A percentile compares a stretch with the other conserved stretches of the same genome.
Conservation (phyloP, 2,797 vertebrate genomes). For the Protonibea diacanthus region DNA sequence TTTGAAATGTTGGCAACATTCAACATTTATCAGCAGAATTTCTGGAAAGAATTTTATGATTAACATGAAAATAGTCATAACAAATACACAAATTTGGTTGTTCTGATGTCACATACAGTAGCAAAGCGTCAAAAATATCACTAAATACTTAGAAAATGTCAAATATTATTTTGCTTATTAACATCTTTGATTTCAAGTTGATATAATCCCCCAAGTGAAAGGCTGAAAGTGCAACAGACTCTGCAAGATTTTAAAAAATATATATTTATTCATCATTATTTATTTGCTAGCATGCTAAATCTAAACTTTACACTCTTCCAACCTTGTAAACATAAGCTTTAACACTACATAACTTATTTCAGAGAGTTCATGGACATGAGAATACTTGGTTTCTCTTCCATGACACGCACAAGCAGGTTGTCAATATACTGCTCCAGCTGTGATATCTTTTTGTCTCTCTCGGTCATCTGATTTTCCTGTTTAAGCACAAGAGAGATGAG, state of each 20-base stretch:
- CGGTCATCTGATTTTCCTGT: slow-evolving; percentile 89
- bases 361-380: slow-evolving; percentile 82
- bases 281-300: slow-evolving; percentile 4
- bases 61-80: slow-evolving; percentile 10
- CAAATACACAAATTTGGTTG: neutral
- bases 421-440: slow-evolving; percentile 96
- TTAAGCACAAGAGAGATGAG: slow-evolving; percentile 91
- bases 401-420: slow-evolving; percentile 92
- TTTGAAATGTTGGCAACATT: slow-evolving; percentile 1
- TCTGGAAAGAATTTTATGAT: slow-evolving; percentile 7
- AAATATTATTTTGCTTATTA: neutral
- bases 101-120: slow-evolving; percentile 6
- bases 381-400: slow-evolving; percentile 94
- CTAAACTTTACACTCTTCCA: neutral
- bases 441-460: slow-evolving; percentile 88
- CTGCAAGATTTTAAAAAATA: neutral
- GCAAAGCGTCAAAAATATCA: slow-evolving; percentile 13
- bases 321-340: slow-evolving; percentile 1
- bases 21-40: neutral
- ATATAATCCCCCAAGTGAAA: neutral
- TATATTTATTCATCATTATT: neutral
- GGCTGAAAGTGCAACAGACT: neutral
- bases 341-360: slow-evolving; percentile 60
- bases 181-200: slow-evolving; percentile 15
- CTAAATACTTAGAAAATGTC: slow-evolving; percentile 6